A percentile compares a stretch with the other conserved stretches of the same genome.
These are phyloP conservation scores for Ploceus nigricollis DNA, from an alignment of 2,113 vertebrate genomes.

Conservation along the genomic window DNA sequence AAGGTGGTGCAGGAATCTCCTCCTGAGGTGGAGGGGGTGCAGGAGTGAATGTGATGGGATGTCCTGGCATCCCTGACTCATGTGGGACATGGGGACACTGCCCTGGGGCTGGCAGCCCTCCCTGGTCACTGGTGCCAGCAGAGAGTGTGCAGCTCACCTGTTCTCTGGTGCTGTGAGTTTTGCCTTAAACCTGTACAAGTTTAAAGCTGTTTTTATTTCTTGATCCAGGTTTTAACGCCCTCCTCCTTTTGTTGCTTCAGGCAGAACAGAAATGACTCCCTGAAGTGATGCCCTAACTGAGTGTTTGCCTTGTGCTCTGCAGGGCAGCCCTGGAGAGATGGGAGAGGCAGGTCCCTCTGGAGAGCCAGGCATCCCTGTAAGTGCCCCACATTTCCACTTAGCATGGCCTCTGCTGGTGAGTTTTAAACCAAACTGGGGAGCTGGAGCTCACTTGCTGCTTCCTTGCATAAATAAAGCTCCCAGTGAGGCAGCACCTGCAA, in stretches of 20 bases:
- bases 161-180: not conserved
- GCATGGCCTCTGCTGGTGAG: rapidly evolving
- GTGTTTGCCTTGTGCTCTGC: not conserved
- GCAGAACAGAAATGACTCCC: not conserved
- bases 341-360: slow-evolving; percentile 90
- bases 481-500: rapidly evolving
- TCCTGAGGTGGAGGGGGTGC: not conserved
- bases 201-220: not conserved
- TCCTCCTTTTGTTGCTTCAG: not conserved
- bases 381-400: slow-evolving; percentile 65
- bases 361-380: slow-evolving; percentile 96
- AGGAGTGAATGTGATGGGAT: not conserved
- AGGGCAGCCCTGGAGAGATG: slow-evolving; percentile 85
- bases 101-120: not conserved
- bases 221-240: not conserved
- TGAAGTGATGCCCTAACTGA: not conserved
- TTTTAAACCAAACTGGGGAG: not conserved
- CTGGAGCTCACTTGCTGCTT: not conserved
- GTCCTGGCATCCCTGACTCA: not conserved
- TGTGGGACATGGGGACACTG: not conserved
- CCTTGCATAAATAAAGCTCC: not conserved
- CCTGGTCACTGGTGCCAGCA: not conserved
- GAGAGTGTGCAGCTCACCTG: not conserved
- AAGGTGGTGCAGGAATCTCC: not conserved
- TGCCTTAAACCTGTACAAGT: not conserved